Evolutionary conservation across 2,113 vertebrate species (phyloP).

Genomic region (Tilapia sparmanii): DNA sequence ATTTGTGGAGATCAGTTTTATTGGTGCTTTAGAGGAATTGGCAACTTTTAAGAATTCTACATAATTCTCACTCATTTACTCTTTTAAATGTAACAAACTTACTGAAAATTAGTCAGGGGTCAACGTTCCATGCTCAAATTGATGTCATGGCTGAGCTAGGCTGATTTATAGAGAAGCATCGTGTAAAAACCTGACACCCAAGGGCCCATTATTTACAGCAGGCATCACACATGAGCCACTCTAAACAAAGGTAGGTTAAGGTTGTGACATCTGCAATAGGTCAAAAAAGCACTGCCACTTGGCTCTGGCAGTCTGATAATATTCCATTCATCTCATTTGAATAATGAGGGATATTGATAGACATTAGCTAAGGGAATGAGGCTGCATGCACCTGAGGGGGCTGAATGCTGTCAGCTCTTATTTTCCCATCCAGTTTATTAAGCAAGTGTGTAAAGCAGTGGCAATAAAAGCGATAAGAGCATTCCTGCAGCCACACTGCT

Average conservation of each 20-base stretch:
- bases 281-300: constrained; percentile 75
- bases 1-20: background rate
- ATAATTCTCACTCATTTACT: background rate
- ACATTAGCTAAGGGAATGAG: constrained; percentile 65
- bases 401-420: constrained; percentile 52
- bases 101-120: constrained; percentile 68
- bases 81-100: constrained; percentile 37
- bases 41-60: background rate
- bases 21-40: background rate
- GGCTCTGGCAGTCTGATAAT: constrained; percentile 64
- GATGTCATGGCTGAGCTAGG: constrained; percentile 58
- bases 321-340: constrained; percentile 82
- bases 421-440: constrained; percentile 56
- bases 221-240: background rate
- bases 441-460: constrained; percentile 44
- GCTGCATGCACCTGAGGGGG: constrained; percentile 38
- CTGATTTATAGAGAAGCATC: constrained; percentile 73
- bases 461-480: constrained; percentile 62
- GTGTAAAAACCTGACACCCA: constrained; percentile 62
- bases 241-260: constrained; percentile 57
- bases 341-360: constrained; percentile 75
- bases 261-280: constrained; percentile 80
- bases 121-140: constrained; percentile 68
- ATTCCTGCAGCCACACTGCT: constrained; percentile 30
- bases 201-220: constrained; percentile 60